Conservation (phyloP, 2,113 vertebrate genomes). For the Tyrannus savana region DNA sequence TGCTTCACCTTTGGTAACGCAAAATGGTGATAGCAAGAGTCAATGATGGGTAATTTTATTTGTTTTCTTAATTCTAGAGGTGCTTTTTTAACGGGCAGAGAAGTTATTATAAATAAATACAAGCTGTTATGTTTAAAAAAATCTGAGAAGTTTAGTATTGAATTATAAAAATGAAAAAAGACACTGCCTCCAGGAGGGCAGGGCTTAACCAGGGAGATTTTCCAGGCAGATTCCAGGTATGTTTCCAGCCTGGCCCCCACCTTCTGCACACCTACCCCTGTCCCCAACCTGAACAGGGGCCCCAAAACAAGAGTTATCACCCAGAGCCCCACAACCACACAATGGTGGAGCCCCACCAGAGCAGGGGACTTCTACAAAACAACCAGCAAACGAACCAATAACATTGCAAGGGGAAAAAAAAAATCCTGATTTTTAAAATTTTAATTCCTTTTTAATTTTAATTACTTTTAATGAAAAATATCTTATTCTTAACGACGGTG, state of each 20-base stretch:
- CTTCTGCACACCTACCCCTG: accelerated
- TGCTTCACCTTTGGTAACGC: not conserved
- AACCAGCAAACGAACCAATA: accelerated
- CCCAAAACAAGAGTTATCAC: accelerated
- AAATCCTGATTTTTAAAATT: accelerated
- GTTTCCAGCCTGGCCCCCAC: not conserved
- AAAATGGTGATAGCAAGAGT: not conserved
- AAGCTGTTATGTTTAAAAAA: not conserved
- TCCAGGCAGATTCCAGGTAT: not conserved
- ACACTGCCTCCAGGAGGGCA: not conserved
- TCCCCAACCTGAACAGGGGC: accelerated
- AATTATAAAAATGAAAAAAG: not conserved
- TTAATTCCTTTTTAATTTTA: not conserved
- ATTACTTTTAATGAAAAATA: not conserved
- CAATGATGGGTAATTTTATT: accelerated
- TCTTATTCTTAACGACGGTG: too few relatives aligned
- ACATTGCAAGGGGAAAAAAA: accelerated
- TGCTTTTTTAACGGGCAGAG: not conserved
- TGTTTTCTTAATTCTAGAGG: not conserved
- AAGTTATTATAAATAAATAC: not conserved
- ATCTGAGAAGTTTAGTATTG: accelerated
- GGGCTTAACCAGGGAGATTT: not conserved
- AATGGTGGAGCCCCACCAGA: accelerated
- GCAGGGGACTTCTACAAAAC: accelerated
- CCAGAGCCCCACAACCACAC: accelerated